Base-by-base conservation (phyloP, 2,797 vertebrate genomes). In the Pipistrellus kuhlii region DNA sequence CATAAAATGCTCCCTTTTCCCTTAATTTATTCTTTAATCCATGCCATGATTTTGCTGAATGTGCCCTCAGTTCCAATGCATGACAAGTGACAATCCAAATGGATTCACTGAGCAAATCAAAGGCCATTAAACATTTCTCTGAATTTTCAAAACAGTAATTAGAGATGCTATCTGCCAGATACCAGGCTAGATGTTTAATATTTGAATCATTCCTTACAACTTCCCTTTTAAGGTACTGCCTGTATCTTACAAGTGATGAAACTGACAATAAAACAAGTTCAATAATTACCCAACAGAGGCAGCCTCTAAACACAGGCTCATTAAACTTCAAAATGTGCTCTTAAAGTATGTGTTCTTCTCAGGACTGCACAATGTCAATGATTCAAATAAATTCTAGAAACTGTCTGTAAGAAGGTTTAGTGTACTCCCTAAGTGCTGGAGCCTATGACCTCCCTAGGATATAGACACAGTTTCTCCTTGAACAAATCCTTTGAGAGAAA, bases 351-450 rank as follows among this genome's bases (percentile, higher is more conserved):
- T 38, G 44, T 18, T 94, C n/a, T 81, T 88, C 77, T 89, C 20
- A 83, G 76, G 48, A 53, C 30, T 85, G 62, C 21, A 91, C 10
- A 64, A 57, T 64, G 44, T 73, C 57, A 69, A 5, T 55, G 46
- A 96, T 14, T 25, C 71, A 78, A 84, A 62, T 46, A 85, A 86
- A 81, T 55, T 94, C 30, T 21, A 59, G 27, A 11, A 84, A 85
- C 0, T 35, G 38, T n/a, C 53, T 66, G 21, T 20, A 35, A 44
- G 57, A 95, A 80, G 17, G 83, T 81, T 87, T 77, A 44, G 23
- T 82, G 75, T 77, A 77, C 6, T 83, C 57, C 25, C n/a, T 64
- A 72, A 92, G 68, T 30, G 21, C 69, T 41, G 35, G 27, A 78
- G 21, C 18, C n/a, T 21, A 35, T 14, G 48, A 87, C 8, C 59